Evolutionary conservation across 1,140 invertebrate genomes (phyloP).

Genomic region (Apis cerana): DNA sequence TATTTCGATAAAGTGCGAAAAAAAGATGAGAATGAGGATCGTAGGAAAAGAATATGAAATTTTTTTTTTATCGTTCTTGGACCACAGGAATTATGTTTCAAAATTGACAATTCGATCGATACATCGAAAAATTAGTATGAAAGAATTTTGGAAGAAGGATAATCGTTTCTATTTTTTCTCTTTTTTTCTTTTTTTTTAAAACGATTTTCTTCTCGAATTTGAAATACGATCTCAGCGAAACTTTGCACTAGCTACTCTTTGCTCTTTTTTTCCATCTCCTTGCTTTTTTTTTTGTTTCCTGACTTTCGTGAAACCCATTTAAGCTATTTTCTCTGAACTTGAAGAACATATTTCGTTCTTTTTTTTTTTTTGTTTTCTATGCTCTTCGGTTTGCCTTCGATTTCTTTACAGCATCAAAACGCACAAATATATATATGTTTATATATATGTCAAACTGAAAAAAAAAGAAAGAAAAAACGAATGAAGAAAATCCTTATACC

Average conservation of each 20-base stretch:
- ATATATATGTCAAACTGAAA: conserved; percentile 19
- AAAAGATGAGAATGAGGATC: no score
- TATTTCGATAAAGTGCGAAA: background rate
- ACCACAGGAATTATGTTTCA: conserved; percentile 38
- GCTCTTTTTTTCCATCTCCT: conserved; percentile 26
- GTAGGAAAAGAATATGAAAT: background rate
- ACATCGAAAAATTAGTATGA: conserved; percentile 20
- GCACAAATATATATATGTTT: conserved; percentile 15
- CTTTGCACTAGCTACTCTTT: conserved; percentile 21
- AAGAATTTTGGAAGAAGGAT: conserved; percentile 10
- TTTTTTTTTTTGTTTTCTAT: background rate
- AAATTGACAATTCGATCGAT: conserved; percentile 17
- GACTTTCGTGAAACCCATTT: background rate
- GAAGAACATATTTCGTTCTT: background rate
- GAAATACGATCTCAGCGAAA: background rate
- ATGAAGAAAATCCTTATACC: conserved; percentile 27
- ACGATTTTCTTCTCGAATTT: background rate
- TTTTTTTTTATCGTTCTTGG: background rate
- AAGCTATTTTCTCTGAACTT: background rate
- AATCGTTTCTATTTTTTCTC: conserved; percentile 26
- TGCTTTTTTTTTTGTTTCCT: background rate
- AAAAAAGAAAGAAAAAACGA: conserved; percentile 33
- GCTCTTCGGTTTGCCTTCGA: conserved; percentile 2
- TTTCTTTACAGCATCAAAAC: conserved; percentile 38
- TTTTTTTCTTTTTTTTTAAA: background rate